These are phyloP conservation scores for Oncopeltus fasciatus DNA, from an alignment of 1,140 invertebrate genomes.

Conservation along the genomic window DNA sequence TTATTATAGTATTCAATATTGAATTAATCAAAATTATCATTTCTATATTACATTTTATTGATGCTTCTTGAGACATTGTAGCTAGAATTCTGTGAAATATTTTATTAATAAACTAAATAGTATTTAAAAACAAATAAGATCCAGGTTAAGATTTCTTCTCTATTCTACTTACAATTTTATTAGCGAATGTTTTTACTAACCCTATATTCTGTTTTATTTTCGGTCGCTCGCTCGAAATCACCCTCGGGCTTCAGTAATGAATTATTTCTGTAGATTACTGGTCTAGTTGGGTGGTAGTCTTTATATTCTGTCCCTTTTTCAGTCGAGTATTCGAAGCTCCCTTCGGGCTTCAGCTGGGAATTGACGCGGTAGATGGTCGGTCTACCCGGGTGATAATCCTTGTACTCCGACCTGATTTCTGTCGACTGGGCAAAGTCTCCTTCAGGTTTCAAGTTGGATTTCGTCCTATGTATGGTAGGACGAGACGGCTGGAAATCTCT, in stretches of 20 bases:
- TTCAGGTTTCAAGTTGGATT: constrained; percentile 17
- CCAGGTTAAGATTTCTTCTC: no score
- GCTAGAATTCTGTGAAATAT: no score
- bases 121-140: no score
- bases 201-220: constrained; percentile 19
- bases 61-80: no score
- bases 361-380: constrained; percentile 11
- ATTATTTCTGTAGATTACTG: constrained; percentile 13
- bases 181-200: no score
- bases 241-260: constrained; percentile 22
- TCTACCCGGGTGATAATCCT: constrained; percentile 14
- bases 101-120: no score
- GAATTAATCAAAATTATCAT: no score
- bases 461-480: constrained; percentile 11
- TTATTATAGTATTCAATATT: no score
- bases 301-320: constrained; percentile 18
- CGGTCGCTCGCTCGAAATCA: constrained; percentile 14
- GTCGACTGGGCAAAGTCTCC: constrained; percentile 18
- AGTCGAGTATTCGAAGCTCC: constrained; percentile 15
- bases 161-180: no score
- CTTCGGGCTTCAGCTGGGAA: constrained; percentile 21
- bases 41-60: no score
- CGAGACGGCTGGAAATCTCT: constrained; percentile 20
- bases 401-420: constrained; percentile 13
- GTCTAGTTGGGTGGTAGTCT: constrained; percentile 9